Base-by-base conservation (phyloP, 2,888 invertebrate species). In the Criorhina ranunculi region DNA sequence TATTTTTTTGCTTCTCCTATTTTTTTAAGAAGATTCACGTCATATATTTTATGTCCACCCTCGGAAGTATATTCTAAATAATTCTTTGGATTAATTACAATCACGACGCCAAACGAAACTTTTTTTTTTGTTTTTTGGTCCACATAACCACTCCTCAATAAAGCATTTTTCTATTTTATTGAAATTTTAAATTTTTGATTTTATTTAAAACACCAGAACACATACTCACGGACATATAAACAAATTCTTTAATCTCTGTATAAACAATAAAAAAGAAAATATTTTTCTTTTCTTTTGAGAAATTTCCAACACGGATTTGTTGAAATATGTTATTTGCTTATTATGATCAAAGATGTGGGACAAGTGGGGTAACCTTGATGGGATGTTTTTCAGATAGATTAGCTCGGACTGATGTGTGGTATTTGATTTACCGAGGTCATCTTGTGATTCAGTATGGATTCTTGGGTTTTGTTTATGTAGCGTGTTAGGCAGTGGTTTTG, bases 311-410 rank as follows among this genome's bases (percentile, higher is more conserved):
- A 59, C 40, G 1, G n/a, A 59, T 57, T 17, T 17, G 11, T 37
- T 17, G 11, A 57, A 37, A n/a, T n/a, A n/a, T n/a, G n/a, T 19
- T 59, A 59, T 40, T 40, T 17, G 37, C 24, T 24, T 40, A 57
- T 40, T 57, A 24, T 40, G 57, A 59, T 40, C 37, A 29, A 60
- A 42, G 42, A 60, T 60, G 29, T 60, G 29, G 42, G 31, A 60
- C 60, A 60, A 60, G 60, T 60, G 42, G n/a, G 29, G n/a, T 33
- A 62, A 46, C 62, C 46, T 62, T 46, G 44, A 46, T 46, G 33
- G 1, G 44, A 62, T 62, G 62, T 2, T 46, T 59, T 44, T 31
- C 33, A 17, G 9, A 44, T 11, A 19, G n/a, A 42, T 31, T 44
- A 46, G 19, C 8, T 24, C 1, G 24, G 24, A 24, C 8, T 53